Percentiles rank a stretch among this genome's conserved stretches.
phyloP scores from a whole-genome alignment of 2,888 invertebrate species.

The Gymnocheta viridis region DNA sequence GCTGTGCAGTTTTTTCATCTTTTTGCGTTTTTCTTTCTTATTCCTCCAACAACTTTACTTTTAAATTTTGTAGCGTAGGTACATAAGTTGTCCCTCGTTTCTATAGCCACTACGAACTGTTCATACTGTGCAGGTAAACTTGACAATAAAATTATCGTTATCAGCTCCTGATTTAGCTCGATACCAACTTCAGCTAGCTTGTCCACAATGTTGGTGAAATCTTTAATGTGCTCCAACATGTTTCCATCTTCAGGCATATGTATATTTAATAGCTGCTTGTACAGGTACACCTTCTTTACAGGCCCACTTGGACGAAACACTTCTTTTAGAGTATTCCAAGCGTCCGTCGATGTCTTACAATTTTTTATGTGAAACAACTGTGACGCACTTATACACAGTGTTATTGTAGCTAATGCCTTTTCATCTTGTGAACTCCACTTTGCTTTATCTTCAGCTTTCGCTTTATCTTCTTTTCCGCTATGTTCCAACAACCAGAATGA shows the following conservation, averaged over 20 bases:
- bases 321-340: conserved; percentile 49
- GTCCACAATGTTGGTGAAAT: conserved; percentile 38
- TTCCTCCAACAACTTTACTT: conserved; percentile 63
- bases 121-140: conserved; percentile 59
- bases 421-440: conserved; percentile 28
- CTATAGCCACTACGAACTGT: conserved; percentile 59
- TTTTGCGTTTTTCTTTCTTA: conserved; percentile 35
- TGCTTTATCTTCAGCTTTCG: background rate
- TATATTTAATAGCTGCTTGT: conserved; percentile 53
- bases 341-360: conserved; percentile 59
- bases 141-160: conserved; percentile 49
- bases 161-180: conserved; percentile 3
- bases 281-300: conserved; percentile 51
- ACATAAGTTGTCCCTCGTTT: conserved; percentile 57
- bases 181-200: conserved; percentile 30
- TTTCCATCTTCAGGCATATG: conserved; percentile 30
- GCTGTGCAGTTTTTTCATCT: background rate
- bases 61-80: conserved; percentile 52
- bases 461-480: background rate
- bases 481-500: conserved; percentile 18
- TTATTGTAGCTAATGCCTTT: conserved; percentile 51
- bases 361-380: conserved; percentile 59
- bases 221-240: conserved; percentile 13
- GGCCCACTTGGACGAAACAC: conserved; percentile 61
- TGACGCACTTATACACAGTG: conserved; percentile 40